A percentile compares a stretch with the other conserved stretches of the same genome.
Evolutionary conservation across 2,888 invertebrate species (phyloP).

Genomic region (Parnassius apollo): DNA sequence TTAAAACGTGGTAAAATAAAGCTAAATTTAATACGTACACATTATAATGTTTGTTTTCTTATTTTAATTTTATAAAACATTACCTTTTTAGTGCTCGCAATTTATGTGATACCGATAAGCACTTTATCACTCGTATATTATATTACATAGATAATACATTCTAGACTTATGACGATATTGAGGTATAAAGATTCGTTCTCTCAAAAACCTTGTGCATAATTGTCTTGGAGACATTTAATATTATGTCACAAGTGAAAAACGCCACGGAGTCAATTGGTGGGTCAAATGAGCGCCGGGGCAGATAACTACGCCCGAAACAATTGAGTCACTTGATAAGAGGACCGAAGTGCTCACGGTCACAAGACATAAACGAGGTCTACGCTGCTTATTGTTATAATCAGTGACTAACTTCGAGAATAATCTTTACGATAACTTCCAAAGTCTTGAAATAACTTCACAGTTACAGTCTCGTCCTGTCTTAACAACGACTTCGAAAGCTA

Average conservation of each 20-base stretch:
- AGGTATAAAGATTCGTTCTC: too few species aligned
- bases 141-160: not conserved
- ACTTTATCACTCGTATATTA: not conserved
- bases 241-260: conserved; percentile 31
- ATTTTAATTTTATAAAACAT: too few species aligned
- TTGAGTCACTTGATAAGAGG: conserved; percentile 23
- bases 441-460: not conserved
- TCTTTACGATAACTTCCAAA: not conserved
- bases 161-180: too few species aligned
- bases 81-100: too few species aligned
- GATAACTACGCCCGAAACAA: conserved; percentile 44
- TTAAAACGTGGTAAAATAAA: too few species aligned
- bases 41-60: too few species aligned
- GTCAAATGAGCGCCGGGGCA: conserved; percentile 50
- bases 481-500: too few species aligned
- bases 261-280: conserved; percentile 60
- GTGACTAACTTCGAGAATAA: not conserved
- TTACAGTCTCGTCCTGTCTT: too few species aligned
- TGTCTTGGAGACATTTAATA: conserved; percentile 10
- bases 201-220: too few species aligned
- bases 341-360: conserved; percentile 6
- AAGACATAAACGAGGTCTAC: not conserved
- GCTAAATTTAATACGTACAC: too few species aligned
- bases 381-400: not conserved
- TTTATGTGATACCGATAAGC: not conserved